Evolutionary conservation across 2,888 invertebrate genomes (phyloP), one percentile per base, ranked within the genome.

Genomic region (Stratiomys singularior): DNA sequence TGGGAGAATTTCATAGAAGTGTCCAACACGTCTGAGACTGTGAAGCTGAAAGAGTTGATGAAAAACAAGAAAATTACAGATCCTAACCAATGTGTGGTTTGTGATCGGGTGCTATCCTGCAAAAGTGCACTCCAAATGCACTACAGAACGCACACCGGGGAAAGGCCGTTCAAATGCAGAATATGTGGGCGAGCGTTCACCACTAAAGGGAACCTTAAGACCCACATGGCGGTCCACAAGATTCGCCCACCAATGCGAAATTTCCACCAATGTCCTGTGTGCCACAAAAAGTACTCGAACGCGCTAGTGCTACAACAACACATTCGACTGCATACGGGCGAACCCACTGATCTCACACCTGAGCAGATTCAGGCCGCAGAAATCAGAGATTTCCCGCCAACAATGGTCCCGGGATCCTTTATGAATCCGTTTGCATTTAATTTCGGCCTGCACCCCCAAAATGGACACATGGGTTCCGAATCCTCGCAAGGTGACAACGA

Each of bases 141-240:
- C 88, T 98, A 98, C 87, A 90, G 87, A 69, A 87, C 87, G 1
- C 87, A 87, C 69, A 87, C 87, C 0, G 64, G 97, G 0, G 87
- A 87, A 78, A 82, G 87, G 74, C 99, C 99, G 2, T 99, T 97
- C 88, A 95, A 96, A 86, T 99, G 99, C 87, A 96, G 97, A 88
- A 95, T 98, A 81, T 99, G 99, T 88, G 97, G 97, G 64, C 91
- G 98, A 63, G 96, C 98, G 77, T 99, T 99, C 89, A 99, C 99
- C 77, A 99, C 99, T 76, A 99, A 99, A 88, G 99, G 99, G 79
- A 99, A 99, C 88, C 90, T 99, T 81, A 99, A 99, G 88, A 99
- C 99, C 2, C 99, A 99, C 89, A 99, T 99, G 99, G 98, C 98
- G 67, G 98, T 99, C 37, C 99, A 99, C 88, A 92, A 98, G 82